Evolutionary conservation across 2,113 vertebrate genomes (phyloP), one percentile per base, ranked within the genome.

Genomic region (Seriola quinqueradiata): DNA sequence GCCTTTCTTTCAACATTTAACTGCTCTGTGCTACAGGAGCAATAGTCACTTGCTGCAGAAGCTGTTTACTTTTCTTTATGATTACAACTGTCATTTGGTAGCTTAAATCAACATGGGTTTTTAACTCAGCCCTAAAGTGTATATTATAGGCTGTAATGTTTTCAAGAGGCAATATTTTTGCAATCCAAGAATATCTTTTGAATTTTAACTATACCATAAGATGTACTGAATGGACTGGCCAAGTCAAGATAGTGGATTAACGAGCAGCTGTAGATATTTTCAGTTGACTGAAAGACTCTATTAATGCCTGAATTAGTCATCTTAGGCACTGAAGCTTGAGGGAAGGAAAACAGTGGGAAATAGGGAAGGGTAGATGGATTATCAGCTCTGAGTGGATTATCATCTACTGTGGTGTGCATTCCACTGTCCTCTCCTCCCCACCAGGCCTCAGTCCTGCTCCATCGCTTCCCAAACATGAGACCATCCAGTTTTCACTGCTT

Each of bases 341-440:
- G 82, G 86, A 85, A 79, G 85, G 83, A 89, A 89, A 91, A 90
- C 84, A 92, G 90, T 91, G 90, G 90, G 90, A 90, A 92, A 85
- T 75, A 48, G 81, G 85, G 83, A 91, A 89, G 87, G 90, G 67
- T 85, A 76, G 85, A 74, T 89, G 85, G 92, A 93, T 94, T 94
- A 94, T 90, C 92, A 92, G 88, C 87, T 92, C 88, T 85, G 73
- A 84, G 81, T 93, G 93, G 92, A 93, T 93, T 93, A 93, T 93
- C 91, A 93, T 94, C 86, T 90, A 91, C 89, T 88, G 87, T 81
- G 81, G 90, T 88, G 89, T 89, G 85, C 90, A 91, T 93, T 93
- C 92, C 88, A 78, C 79, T 82, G 75, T 88, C 82, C 73, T 89
- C 83, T 86, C 65, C 70, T 86, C 77, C 81, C 70, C 60, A 80